Evolutionary conservation across 2,113 vertebrate species (phyloP).

Genomic region (Boulengeromyrus knoepffleri): DNA sequence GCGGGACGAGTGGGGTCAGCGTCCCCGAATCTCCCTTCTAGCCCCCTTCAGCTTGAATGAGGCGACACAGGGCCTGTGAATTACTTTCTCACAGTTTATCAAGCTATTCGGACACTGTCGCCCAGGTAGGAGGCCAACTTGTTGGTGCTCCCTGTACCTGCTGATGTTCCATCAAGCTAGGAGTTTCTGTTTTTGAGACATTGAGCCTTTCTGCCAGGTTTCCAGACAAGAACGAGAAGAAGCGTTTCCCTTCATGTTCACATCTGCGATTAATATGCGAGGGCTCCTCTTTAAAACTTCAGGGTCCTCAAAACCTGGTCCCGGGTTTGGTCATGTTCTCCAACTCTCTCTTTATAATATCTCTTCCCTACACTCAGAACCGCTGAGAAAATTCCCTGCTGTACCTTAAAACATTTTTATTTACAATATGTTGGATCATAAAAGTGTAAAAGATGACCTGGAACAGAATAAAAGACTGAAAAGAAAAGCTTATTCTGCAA

Average conservation of each 20-base stretch:
- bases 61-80: neutral
- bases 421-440: neutral
- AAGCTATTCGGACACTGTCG: neutral
- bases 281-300: neutral
- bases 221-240: neutral
- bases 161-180: neutral
- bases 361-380: neutral
- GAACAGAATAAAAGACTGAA: constrained; percentile 20
- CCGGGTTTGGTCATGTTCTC: neutral
- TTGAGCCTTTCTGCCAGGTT: neutral
- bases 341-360: neutral
- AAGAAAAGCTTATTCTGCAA: neutral
- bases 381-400: constrained; percentile 9
- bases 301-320: neutral
- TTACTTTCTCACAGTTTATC: neutral
- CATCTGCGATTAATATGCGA: constrained; percentile 21
- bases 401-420: constrained; percentile 22
- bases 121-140: neutral
- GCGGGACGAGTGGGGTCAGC: constrained; percentile 25
- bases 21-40: neutral
- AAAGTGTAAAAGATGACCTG: constrained; percentile 22
- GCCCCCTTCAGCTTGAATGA: neutral
- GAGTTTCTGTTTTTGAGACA: neutral
- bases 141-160: neutral
- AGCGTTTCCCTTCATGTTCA: neutral